Evolutionary conservation across 2,888 invertebrate genomes (phyloP).

Genomic region (Argyresthia goedartella): DNA sequence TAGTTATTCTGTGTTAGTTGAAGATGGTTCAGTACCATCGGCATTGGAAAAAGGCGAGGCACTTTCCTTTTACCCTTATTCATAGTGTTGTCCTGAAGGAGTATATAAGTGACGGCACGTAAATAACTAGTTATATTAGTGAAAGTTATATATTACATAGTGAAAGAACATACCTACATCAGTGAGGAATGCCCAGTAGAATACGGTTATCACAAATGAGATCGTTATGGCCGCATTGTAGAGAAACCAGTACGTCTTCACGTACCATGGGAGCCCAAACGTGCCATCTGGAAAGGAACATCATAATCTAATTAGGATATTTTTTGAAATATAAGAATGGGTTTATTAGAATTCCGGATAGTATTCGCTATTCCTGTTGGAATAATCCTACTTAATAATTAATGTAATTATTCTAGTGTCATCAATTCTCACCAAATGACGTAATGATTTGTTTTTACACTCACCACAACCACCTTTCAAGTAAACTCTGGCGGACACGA

Average conservation of each 20-base stretch:
- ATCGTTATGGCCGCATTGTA: slow-evolving; percentile 39
- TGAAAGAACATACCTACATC: slow-evolving; percentile 1
- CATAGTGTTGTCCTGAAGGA: no score
- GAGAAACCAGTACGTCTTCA: slow-evolving; percentile 44
- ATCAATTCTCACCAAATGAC: background rate
- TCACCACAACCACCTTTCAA: slow-evolving; percentile 37
- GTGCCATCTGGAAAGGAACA: slow-evolving; percentile 32
- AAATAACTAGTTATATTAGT: no score
- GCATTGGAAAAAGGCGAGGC: no score
- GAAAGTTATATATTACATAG: no score
- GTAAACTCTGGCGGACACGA: slow-evolving; percentile 30
- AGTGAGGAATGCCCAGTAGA: slow-evolving; percentile 48
- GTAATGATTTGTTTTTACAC: slow-evolving; percentile 14
- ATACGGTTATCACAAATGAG: slow-evolving; percentile 50
- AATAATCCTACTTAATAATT: background rate
- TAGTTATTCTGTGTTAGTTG: no score
- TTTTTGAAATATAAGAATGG: background rate
- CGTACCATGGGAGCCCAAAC: slow-evolving; percentile 40
- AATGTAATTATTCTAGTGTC: background rate
- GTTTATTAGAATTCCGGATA: no score
- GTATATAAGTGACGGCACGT: no score
- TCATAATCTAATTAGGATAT: background rate
- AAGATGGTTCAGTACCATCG: no score
- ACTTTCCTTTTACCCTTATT: no score
- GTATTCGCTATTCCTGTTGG: no score